Conservation (phyloP, 2,113 vertebrate genomes). For the Tragelaphus imberbis region DNA sequence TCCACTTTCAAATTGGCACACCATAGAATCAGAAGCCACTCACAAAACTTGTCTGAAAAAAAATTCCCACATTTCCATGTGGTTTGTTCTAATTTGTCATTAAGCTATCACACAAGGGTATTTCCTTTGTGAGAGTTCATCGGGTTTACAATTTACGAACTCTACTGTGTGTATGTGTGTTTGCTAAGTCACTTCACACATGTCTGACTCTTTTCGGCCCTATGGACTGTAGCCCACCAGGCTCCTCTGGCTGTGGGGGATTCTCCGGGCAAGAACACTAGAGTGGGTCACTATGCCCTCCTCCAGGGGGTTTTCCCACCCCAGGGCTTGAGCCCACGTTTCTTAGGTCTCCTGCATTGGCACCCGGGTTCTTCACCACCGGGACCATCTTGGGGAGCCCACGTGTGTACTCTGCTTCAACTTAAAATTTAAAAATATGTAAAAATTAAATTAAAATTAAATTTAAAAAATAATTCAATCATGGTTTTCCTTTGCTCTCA, state of each 20-base stretch:
- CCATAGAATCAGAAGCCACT: not conserved
- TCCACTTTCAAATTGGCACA: not conserved
- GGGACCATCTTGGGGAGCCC: too few species aligned
- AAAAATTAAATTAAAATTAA: too few species aligned
- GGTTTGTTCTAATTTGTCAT: not conserved
- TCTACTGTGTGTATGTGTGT: not conserved
- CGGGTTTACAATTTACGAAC: not conserved
- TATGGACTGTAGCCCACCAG: too few species aligned
- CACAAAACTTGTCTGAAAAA: not conserved
- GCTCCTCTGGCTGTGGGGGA: too few species aligned
- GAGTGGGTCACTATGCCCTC: too few species aligned
- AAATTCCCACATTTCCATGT: not conserved
- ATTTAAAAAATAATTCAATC: not conserved
- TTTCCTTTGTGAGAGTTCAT: not conserved
- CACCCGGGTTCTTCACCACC: too few species aligned
- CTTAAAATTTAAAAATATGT: not conserved
- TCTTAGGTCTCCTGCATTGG: too few species aligned
- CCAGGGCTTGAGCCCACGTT: too few species aligned
- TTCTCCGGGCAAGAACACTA: too few species aligned
- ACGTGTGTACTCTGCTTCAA: not conserved
- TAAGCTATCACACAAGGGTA: not conserved
- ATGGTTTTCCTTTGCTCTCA: not conserved
- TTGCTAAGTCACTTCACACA: too few species aligned
- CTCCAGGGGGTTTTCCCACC: too few species aligned
- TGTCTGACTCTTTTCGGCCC: too few species aligned